Conservation (phyloP, 2,113 vertebrate species). For the Bos javanicus region DNA sequence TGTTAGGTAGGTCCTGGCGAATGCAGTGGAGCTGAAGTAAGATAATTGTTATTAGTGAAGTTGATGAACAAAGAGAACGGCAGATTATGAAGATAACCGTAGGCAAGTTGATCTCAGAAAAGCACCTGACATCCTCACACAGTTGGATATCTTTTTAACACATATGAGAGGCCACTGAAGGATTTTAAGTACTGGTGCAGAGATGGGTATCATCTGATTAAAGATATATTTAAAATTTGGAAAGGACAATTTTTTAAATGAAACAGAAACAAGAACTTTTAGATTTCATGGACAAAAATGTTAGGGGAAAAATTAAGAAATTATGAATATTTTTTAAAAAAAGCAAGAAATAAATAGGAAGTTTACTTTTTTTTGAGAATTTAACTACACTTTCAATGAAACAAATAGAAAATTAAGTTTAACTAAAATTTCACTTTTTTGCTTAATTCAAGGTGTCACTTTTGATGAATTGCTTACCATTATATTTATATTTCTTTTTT, state of each 20-base stretch:
- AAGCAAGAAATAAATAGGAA: background rate
- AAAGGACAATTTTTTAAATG: background rate
- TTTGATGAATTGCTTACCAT: conserved; percentile 39
- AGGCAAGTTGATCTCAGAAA: background rate
- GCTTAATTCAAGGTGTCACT: conserved; percentile 32
- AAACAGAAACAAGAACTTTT: background rate
- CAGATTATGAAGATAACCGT: background rate
- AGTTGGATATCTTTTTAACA: background rate
- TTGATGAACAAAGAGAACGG: background rate
- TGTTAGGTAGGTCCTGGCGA: background rate
- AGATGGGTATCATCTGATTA: background rate
- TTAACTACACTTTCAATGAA: conserved; percentile 31
- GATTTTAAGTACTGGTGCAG: background rate
- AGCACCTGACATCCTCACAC: background rate
- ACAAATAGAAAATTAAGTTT: background rate
- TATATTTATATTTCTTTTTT: conserved; percentile 1
- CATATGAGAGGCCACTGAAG: background rate
- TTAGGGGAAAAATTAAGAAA: background rate
- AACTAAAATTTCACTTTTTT: conserved; percentile 40
- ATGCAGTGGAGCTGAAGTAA: background rate
- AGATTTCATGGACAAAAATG: background rate
- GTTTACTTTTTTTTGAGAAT: background rate
- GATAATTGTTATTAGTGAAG: background rate
- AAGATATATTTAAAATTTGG: background rate
- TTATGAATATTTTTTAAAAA: background rate